A percentile compares a stretch with the other conserved stretches of the same genome.
Conservation (phyloP, 2,797 vertebrate genomes). For the Oreochromis grahami region DNA sequence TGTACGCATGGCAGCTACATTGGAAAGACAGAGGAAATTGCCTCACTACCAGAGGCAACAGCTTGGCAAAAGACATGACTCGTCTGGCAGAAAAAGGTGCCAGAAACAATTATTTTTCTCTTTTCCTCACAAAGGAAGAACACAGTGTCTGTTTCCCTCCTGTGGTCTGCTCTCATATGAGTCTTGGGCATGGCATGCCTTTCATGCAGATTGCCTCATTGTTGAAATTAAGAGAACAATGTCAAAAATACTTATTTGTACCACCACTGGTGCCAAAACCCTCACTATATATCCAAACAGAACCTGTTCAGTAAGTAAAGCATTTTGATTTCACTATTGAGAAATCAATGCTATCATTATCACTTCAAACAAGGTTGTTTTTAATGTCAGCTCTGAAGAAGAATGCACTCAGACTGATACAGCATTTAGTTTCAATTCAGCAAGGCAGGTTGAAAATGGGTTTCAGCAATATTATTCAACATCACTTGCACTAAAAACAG, state of each 20-base stretch:
- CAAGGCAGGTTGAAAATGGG: neutral
- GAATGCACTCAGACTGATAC: neutral
- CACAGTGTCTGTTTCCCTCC: neutral
- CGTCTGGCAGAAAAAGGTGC: conserved; percentile 9
- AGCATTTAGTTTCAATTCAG: neutral
- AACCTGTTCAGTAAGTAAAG: neutral
- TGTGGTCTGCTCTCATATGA: neutral
- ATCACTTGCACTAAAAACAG: neutral
- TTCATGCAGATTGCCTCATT: neutral
- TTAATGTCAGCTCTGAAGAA: neutral
- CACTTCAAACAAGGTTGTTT: neutral
- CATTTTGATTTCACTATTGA: neutral
- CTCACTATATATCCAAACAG: neutral
- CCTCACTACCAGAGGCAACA: conserved; percentile 22
- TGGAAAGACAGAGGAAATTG: conserved; percentile 35
- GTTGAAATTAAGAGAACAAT: neutral
- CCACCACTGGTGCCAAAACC: neutral
- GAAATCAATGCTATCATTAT: neutral
- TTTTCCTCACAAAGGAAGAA: neutral
- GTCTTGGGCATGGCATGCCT: neutral
- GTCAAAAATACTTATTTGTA: neutral
- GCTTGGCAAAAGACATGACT: conserved; percentile 25
- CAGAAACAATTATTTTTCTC: conserved; percentile 34
- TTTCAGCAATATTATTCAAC: neutral
- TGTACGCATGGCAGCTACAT: conserved; percentile 18